A percentile compares a stretch with the other conserved stretches of the same genome.
Evolutionary conservation across 92 coral and sea anemone species (phyloP).

Genomic region (Palythoa heliodiscus): DNA sequence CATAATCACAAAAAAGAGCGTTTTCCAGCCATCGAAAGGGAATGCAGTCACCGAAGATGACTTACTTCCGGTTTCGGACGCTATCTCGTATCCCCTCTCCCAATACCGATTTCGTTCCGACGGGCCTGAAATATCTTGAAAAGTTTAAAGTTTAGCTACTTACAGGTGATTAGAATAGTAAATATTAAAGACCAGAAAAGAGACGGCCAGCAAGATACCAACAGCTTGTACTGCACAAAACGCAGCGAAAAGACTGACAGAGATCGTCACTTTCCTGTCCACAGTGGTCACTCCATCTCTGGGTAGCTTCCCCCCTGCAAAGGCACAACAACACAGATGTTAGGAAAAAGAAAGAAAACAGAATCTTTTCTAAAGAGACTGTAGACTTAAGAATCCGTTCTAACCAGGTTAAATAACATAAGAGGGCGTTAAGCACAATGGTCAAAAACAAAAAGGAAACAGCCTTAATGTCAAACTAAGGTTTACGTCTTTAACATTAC

Average conservation of each 20-base stretch:
- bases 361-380: too few relatives aligned
- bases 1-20: too few relatives aligned
- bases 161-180: conserved; percentile 63
- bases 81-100: too few relatives aligned
- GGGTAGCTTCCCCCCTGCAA: conserved; percentile 63
- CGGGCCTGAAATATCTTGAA: background rate
- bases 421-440: too few relatives aligned
- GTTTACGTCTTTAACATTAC: background rate
- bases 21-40: too few relatives aligned
- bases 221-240: conserved; percentile 58
- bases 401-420: too few relatives aligned
- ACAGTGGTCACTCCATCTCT: conserved; percentile 52
- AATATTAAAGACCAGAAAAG: conserved; percentile 65
- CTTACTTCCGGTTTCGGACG: too few relatives aligned
- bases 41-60: too few relatives aligned
- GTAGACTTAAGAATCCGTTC: too few relatives aligned
- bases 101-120: too few relatives aligned
- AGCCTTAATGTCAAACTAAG: too few relatives aligned
- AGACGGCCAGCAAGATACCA: conserved; percentile 65
- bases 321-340: background rate
- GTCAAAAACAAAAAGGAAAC: background rate
- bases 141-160: background rate
- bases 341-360: background rate
- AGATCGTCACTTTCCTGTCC: conserved; percentile 45
- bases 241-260: conserved; percentile 47